Percentiles rank a stretch among this genome's conserved stretches.
Evolutionary conservation across 2,888 invertebrate genomes (phyloP).

Genomic region (Dasypogon diadema): DNA sequence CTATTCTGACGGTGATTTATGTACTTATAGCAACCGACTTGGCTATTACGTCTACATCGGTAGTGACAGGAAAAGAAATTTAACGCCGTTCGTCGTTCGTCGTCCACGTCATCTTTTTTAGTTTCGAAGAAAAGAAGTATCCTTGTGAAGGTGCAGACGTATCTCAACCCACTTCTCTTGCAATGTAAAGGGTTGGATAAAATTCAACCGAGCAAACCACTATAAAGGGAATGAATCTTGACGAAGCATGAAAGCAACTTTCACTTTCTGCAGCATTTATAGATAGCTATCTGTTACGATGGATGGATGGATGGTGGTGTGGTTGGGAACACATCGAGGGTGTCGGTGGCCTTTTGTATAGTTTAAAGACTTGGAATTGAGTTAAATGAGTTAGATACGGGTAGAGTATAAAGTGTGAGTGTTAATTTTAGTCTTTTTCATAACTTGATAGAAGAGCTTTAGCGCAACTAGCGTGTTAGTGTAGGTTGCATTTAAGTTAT

Average conservation of each 20-base stretch:
- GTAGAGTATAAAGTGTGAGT: background rate
- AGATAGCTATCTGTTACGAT: background rate
- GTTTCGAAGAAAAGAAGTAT: slow-evolving; percentile 8
- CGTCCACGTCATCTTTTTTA: background rate
- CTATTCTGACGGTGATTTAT: background rate
- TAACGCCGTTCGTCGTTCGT: background rate
- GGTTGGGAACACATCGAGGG: background rate
- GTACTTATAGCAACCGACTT: slow-evolving; percentile 12
- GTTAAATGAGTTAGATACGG: background rate
- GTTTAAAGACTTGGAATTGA: background rate
- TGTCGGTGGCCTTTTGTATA: background rate
- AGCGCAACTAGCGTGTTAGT: no score
- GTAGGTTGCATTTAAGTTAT: no score
- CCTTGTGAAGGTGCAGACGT: slow-evolving; percentile 31
- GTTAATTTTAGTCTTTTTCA: background rate
- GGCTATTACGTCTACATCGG: slow-evolving; percentile 1
- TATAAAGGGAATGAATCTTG: slow-evolving; percentile 24
- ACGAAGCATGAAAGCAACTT: slow-evolving; percentile 35
- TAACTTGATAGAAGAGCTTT: no score
- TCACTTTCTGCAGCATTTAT: slow-evolving; percentile 15
- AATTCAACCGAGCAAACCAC: slow-evolving; percentile 33
- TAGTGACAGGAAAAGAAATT: slow-evolving; percentile 34
- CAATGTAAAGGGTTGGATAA: slow-evolving; percentile 35
- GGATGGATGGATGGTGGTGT: background rate
- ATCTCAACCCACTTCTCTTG: slow-evolving; percentile 10